phyloP scores from a whole-genome alignment of 2,797 vertebrate genomes.

The Hoplostethus mediterraneus region DNA sequence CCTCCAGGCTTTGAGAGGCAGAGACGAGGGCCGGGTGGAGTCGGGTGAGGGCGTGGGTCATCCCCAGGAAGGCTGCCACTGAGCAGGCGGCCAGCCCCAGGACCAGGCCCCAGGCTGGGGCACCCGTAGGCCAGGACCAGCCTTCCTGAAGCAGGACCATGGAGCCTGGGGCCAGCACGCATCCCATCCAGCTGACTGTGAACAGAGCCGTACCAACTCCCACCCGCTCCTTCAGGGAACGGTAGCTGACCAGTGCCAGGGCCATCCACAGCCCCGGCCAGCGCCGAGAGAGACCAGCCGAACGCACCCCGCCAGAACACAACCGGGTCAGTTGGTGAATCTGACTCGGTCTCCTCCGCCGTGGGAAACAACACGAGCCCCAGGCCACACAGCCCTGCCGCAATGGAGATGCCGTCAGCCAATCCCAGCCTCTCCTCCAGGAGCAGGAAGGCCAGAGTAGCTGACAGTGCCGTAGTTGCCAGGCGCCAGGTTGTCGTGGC shows the following conservation, averaged over 20 bases:
- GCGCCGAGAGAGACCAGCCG: conserved; percentile 94
- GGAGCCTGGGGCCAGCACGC: conserved; percentile 89
- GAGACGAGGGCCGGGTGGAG: conserved; percentile 97
- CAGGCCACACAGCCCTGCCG: conserved; percentile 91
- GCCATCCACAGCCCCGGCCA: conserved; percentile 96
- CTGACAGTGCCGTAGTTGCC: conserved; percentile 93
- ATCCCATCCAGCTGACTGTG: conserved; percentile 97
- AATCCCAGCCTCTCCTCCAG: conserved; percentile 92
- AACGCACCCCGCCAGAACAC: conserved; percentile 94
- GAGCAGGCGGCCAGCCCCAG: conserved; percentile 92
- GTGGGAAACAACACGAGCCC: conserved; percentile 92
- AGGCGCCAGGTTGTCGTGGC: conserved; percentile 95
- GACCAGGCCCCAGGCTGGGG: conserved; percentile 92
- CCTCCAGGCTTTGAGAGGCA: conserved; percentile 94
- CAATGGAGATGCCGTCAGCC: conserved; percentile 87
- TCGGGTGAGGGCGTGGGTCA: conserved; percentile 93
- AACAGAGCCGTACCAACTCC: conserved; percentile 96
- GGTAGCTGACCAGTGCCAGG: conserved; percentile 95
- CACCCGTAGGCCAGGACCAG: conserved; percentile 89
- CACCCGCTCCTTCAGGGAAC: conserved; percentile 93
- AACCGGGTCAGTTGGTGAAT: conserved; percentile 83
- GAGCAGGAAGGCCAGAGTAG: conserved; percentile 93
- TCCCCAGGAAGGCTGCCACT: conserved; percentile 91
- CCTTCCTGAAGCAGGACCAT: conserved; percentile 94
- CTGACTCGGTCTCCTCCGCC: conserved; percentile 71